Percentiles rank a stretch among this genome's conserved stretches.
phyloP scores from a whole-genome alignment of 2,113 vertebrate genomes.

The Coracopsis vasa region DNA sequence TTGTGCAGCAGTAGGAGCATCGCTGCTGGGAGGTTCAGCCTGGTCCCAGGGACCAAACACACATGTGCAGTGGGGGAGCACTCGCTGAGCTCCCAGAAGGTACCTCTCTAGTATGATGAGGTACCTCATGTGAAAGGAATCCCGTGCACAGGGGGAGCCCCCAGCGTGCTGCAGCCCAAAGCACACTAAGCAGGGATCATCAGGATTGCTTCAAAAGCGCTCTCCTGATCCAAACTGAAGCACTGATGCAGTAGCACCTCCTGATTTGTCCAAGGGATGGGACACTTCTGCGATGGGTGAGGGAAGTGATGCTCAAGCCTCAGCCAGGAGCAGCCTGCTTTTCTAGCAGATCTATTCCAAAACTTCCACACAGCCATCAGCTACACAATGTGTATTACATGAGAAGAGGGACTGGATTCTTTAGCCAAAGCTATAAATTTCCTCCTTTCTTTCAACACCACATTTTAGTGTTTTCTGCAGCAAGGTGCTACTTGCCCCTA shows the following conservation, averaged over 20 bases:
- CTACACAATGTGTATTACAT: not conserved
- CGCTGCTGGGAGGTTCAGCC: not conserved
- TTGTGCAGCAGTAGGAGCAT: fast-evolving
- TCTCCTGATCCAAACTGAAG: not conserved
- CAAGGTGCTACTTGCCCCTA: not conserved
- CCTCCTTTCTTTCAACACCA: not conserved
- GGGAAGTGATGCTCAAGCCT: not conserved
- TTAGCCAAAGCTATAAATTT: not conserved
- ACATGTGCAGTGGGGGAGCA: fast-evolving
- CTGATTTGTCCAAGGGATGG: not conserved
- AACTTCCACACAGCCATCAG: not conserved
- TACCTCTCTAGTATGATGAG: not conserved
- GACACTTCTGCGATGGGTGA: not conserved
- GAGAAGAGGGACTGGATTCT: not conserved
- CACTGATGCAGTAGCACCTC: not conserved
- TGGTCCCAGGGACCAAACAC: not conserved
- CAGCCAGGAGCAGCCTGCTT: not conserved
- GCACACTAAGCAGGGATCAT: not conserved
- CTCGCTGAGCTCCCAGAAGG: not conserved
- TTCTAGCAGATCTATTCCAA: not conserved
- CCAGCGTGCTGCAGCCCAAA: not conserved
- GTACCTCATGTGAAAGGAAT: not conserved
- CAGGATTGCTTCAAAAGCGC: not conserved
- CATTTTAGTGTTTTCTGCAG: not conserved
- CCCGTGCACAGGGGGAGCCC: not conserved